These are phyloP conservation scores for Synergus gifuensis DNA, from an alignment of 2,888 invertebrate species.

Conservation along the genomic window DNA sequence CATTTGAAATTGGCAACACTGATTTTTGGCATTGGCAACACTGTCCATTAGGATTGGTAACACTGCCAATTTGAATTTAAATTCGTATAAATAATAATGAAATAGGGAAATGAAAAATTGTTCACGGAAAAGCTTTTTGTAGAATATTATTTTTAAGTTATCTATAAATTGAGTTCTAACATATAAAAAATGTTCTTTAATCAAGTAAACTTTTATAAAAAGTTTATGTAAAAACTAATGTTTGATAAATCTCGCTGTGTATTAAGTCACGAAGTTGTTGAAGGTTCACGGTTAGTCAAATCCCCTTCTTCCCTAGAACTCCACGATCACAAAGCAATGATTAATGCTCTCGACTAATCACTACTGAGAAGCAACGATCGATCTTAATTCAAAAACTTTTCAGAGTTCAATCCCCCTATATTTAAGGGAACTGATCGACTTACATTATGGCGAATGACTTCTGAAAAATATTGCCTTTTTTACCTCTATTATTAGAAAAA, in stretches of 20 bases:
- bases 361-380: conserved; percentile 40
- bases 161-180: no score
- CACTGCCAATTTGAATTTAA: no score
- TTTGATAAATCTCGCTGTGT: not conserved
- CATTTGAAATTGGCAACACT: no score
- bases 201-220: not conserved
- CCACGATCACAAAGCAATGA: conserved; percentile 26
- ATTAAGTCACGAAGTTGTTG: not conserved
- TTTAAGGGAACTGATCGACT: conserved; percentile 8
- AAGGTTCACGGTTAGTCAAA: not conserved
- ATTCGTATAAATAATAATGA: no score
- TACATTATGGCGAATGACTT: not conserved
- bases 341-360: conserved; percentile 44
- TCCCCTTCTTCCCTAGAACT: not conserved
- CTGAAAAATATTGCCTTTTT: not conserved
- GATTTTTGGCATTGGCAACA: no score
- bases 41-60: no score
- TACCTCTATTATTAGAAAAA: not conserved
- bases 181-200: not conserved
- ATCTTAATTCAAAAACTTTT: conserved; percentile 46
- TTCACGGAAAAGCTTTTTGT: no score
- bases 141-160: no score
- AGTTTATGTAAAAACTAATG: not conserved
- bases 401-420: not conserved
- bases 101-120: no score